Evolutionary conservation across 2,113 vertebrate species (phyloP).

Genomic region (Tetrax tetrax): DNA sequence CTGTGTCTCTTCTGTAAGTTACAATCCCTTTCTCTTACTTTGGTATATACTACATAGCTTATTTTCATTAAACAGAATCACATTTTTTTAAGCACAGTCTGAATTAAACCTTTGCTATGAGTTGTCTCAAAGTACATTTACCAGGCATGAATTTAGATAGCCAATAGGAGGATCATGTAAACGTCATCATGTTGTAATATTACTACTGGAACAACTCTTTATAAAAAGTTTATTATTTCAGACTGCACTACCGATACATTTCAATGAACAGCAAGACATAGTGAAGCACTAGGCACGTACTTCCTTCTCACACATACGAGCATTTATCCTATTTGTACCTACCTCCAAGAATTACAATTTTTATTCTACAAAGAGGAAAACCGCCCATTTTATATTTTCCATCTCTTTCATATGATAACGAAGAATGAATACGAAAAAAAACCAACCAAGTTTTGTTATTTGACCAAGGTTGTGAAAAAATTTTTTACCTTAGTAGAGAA

Average conservation of each 20-base stretch:
- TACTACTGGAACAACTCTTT: not conserved
- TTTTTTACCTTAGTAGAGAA: not conserved
- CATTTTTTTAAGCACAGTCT: not conserved
- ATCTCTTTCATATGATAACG: not conserved
- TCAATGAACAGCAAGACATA: not conserved
- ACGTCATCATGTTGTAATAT: fast-evolving
- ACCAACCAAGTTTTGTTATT: not conserved
- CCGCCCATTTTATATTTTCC: not conserved
- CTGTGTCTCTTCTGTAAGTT: not conserved
- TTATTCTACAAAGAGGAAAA: not conserved
- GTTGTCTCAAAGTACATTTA: not conserved
- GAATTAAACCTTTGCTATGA: not conserved
- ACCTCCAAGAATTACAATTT: not conserved
- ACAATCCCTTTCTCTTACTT: conserved; percentile 21
- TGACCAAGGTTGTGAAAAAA: not conserved
- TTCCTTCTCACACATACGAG: not conserved
- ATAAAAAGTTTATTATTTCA: not conserved
- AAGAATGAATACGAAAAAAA: not conserved
- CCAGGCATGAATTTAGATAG: not conserved
- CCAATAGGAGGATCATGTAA: not conserved
- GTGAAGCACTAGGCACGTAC: conserved; percentile 33
- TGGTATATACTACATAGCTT: not conserved
- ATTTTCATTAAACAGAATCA: not conserved
- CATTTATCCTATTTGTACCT: not conserved
- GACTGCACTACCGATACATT: not conserved